Percentiles rank a stretch among this genome's conserved stretches.
Conservation (phyloP, 2,113 vertebrate species). For the Clinocottus analis region DNA sequence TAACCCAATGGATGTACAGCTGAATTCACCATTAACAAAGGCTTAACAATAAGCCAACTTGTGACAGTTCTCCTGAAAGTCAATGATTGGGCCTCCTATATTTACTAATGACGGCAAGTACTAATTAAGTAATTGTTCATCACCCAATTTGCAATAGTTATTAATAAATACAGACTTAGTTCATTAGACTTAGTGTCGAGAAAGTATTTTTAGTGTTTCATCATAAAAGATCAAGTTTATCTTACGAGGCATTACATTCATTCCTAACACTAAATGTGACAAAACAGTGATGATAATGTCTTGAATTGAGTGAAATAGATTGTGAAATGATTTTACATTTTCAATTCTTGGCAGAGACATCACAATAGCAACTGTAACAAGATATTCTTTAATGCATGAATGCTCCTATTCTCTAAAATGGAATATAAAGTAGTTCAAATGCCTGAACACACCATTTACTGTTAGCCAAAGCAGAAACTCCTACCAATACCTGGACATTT, state of each 20-base stretch:
- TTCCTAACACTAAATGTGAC: slow-evolving; percentile 45
- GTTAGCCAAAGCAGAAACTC: slow-evolving; percentile 61
- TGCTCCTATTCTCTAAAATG: slow-evolving; percentile 75
- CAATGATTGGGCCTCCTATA: background rate
- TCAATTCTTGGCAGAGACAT: slow-evolving; percentile 70
- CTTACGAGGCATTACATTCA: slow-evolving; percentile 24
- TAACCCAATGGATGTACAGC: slow-evolving; percentile 3
- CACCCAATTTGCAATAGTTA: background rate
- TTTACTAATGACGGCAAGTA: background rate
- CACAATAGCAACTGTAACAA: slow-evolving; percentile 69
- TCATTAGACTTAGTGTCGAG: background rate
- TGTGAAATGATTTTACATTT: slow-evolving; percentile 77
- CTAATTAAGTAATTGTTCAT: background rate
- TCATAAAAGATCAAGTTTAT: background rate
- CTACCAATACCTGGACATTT: slow-evolving; percentile 64
- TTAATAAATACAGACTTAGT: background rate
- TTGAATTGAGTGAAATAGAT: slow-evolving; percentile 74
- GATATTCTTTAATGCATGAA: slow-evolving; percentile 77
- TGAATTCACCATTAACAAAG: slow-evolving; percentile 36
- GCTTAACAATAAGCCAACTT: slow-evolving; percentile 17
- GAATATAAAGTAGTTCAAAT: slow-evolving; percentile 80
- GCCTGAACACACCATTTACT: slow-evolving; percentile 70
- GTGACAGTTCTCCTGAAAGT: background rate
- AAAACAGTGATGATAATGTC: slow-evolving; percentile 56
- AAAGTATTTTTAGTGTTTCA: background rate